Conservation (phyloP, 2,797 vertebrate genomes). For the Manis crassicaudata region DNA sequence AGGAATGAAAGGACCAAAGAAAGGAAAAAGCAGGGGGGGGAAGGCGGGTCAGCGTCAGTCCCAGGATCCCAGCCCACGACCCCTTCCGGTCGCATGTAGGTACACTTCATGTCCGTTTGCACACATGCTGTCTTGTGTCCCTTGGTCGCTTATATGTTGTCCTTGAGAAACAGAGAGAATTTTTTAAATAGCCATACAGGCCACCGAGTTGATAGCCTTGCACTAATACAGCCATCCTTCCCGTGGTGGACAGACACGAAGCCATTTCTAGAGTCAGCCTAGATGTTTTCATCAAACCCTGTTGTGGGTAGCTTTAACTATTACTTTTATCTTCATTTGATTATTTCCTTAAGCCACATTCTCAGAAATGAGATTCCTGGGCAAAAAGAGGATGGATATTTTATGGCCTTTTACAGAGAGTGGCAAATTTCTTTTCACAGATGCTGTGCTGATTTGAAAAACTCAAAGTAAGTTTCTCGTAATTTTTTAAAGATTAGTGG, state of each 20-base stretch:
- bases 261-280: not conserved
- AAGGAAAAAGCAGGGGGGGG: too few species aligned
- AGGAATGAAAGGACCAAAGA: not conserved
- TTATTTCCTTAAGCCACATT: conserved; percentile 6
- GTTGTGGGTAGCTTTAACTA: not conserved
- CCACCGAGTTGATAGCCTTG: rapidly evolving
- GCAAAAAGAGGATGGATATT: not conserved
- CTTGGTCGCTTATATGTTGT: not conserved
- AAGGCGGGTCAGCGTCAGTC: rapidly evolving
- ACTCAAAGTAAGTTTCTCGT: not conserved
- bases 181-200: not conserved
- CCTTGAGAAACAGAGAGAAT: not conserved
- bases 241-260: rapidly evolving
- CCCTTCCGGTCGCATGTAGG: not conserved
- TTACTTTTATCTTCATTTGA: not conserved
- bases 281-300: not conserved
- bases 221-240: not conserved
- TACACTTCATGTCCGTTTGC: not conserved
- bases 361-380: not conserved
- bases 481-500: not conserved
- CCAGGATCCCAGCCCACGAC: rapidly evolving
- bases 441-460: not conserved
- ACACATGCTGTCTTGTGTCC: not conserved
- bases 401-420: not conserved
- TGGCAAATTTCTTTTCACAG: not conserved